These are phyloP conservation scores for Carduelis carduelis DNA, from an alignment of 2,797 vertebrate species.

Conservation along the genomic window DNA sequence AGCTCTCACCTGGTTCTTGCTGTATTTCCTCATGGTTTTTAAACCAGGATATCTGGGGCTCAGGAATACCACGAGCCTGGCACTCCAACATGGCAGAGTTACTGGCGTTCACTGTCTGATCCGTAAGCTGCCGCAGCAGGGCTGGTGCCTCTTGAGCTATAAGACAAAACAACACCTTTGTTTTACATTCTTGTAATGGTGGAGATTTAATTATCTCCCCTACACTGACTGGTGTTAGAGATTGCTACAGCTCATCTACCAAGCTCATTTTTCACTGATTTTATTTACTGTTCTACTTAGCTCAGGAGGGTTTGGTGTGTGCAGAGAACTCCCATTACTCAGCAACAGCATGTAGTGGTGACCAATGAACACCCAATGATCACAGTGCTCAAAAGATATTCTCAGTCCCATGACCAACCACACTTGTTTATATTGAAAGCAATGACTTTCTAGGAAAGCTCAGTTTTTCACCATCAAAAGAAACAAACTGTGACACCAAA, in stretches of 20 bases:
- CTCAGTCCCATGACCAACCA: neutral
- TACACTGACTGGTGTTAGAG: neutral
- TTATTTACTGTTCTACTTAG: neutral
- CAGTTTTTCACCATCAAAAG: neutral
- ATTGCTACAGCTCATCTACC: neutral
- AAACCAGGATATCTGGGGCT: conserved; percentile 88
- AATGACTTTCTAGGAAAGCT: neutral
- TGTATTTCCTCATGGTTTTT: conserved; percentile 85
- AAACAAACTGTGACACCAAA: neutral
- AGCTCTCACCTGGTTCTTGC: conserved; percentile 85
- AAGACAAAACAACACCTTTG: conserved; percentile 61
- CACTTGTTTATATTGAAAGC: neutral
- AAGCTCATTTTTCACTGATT: neutral
- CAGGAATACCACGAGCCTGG: conserved; percentile 80
- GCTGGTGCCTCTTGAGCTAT: conserved; percentile 86
- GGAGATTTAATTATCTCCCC: neutral
- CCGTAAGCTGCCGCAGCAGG: conserved; percentile 81
- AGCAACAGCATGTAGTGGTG: neutral
- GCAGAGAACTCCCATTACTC: neutral
- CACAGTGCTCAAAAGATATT: neutral
- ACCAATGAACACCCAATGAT: neutral
- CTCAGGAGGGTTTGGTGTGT: neutral
- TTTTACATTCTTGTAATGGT: conserved; percentile 30
- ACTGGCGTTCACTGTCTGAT: conserved; percentile 85
- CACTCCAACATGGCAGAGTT: conserved; percentile 86